Percentiles rank a stretch among this genome's conserved stretches.
These are phyloP conservation scores for Danio kyathit DNA, from an alignment of 2,797 vertebrate genomes.

Conservation along the genomic window DNA sequence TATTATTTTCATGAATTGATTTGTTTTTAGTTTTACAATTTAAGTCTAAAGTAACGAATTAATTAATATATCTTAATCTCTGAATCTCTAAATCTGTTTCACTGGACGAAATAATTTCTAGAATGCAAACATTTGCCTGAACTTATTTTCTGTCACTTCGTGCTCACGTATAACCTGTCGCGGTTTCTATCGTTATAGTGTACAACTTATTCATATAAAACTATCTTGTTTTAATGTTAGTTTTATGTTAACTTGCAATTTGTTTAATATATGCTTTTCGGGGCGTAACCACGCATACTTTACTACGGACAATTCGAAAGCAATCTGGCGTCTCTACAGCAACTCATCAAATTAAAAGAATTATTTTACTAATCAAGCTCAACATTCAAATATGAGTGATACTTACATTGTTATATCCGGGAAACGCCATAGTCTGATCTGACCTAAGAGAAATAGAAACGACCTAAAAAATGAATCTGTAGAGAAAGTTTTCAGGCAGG, in stretches of 20 bases:
- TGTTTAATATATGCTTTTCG: background rate
- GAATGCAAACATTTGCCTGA: background rate
- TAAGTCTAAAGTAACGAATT: no score
- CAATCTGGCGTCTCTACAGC: no score
- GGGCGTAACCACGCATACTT: background rate
- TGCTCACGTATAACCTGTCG: background rate
- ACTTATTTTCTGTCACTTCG: background rate
- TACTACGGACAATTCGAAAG: background rate
- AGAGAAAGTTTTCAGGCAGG: constrained; percentile 1
- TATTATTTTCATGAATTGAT: no score
- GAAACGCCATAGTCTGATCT: constrained; percentile 75
- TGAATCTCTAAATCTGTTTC: no score
- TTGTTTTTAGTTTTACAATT: no score
- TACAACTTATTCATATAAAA: background rate
- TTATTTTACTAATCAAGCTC: background rate
- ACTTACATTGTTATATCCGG: constrained; percentile 83
- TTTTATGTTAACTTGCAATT: background rate
- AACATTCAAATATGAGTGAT: background rate
- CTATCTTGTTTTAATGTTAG: no score
- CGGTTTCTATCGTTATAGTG: background rate
- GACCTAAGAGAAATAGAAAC: background rate
- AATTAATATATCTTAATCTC: no score
- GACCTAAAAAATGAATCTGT: background rate
- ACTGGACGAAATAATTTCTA: background rate
- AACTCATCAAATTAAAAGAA: background rate